phyloP scores from a whole-genome alignment of 2,113 vertebrate genomes.

The Myrmecophaga tridactyla region DNA sequence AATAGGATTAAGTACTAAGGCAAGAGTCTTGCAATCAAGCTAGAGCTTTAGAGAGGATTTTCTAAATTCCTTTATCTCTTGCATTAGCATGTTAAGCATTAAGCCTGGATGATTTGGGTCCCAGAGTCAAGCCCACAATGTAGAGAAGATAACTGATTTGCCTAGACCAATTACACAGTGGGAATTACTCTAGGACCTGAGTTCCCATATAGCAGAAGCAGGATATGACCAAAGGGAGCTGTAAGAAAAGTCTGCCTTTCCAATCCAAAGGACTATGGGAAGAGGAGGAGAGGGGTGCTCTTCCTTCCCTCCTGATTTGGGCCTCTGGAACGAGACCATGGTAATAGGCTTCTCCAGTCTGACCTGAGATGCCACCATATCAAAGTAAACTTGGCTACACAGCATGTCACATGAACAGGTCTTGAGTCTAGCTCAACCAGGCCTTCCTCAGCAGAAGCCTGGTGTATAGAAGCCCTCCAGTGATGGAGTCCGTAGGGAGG shows the following conservation, averaged over 20 bases:
- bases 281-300: neutral
- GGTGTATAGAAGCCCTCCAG: neutral
- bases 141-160: neutral
- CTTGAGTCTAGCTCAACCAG: neutral
- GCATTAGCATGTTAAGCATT: neutral
- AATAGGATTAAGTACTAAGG: neutral
- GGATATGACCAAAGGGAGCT: neutral
- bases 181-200: neutral
- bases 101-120: neutral
- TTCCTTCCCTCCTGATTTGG: too few species aligned
- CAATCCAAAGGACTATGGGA: neutral
- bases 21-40: neutral
- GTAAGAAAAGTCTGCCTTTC: neutral
- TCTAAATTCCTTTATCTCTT: neutral
- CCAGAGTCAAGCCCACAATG: neutral
- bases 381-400: neutral
- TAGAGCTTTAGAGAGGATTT: neutral
- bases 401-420: neutral
- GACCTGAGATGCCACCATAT: neutral
- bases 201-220: neutral
- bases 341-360: neutral
- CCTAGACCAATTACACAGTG: too few species aligned
- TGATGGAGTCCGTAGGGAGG: neutral
- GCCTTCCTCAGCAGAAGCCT: neutral
- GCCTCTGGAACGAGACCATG: neutral